Evolutionary conservation across 2,888 invertebrate genomes (phyloP), one percentile per base, ranked within the genome.

Genomic region (Pollenia amentaria): DNA sequence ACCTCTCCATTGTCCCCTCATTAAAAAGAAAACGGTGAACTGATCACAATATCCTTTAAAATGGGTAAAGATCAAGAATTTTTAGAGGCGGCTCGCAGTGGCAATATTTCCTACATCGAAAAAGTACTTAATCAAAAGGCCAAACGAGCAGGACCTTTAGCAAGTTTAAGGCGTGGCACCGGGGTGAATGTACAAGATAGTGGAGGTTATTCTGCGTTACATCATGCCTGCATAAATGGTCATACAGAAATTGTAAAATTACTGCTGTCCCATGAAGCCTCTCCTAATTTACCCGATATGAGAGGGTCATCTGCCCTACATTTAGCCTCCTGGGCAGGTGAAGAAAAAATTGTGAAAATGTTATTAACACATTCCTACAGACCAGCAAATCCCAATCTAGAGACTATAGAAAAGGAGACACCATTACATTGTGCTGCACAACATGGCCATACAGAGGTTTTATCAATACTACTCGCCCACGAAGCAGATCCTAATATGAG

Each of bases 11-110:
- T 29, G 29, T 6, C 29, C 0, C 6, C 6, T 2, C 40, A 40
- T 21, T 11, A 10, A 7, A 16, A 44, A n/a, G 0, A 12, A 14
- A 6, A 70, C 16, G 4, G 16, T 21, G 18, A 48, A 46, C 11
- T 6, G 42, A 8, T 14, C 2, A 6, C n/a, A 16, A 1, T 7
- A 65, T 9, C 29, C 8, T 14, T 8, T 2, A n/a, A n/a, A 44
- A 99, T 99, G 98, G 98, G 98, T 93, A 98, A 98, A 94, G 98
- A 99, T 94, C 98, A 98, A 94, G 98, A 99, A 94, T 95, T 99
- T 94, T 95, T 99, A 94, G 98, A 99, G 93, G 99, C 98, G 90
- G 98, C 98, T 90, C 96, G 98, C 91, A 97, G 96, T 94, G 99
- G 98, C 93, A 97, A 98, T 94, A 95, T 96, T 91, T 95, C 95